Percentiles rank a stretch among this genome's conserved stretches.
Conservation (phyloP, 2,797 vertebrate genomes). For the Melanotaenia maccullochi region DNA sequence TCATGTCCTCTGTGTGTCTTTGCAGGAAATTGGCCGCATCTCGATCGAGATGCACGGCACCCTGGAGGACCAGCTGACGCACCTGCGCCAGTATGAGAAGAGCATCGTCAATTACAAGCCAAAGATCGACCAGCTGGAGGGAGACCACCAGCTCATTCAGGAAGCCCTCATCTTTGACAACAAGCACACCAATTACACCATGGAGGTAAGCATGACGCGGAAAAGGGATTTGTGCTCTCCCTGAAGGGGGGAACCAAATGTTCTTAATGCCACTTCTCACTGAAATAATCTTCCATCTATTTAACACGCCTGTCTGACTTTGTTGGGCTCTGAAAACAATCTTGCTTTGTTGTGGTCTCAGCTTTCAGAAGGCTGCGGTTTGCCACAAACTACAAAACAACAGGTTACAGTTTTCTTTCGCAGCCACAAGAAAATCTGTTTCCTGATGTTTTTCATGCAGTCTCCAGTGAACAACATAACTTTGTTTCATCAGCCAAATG, state of each 20-base stretch:
- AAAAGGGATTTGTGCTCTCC: neutral
- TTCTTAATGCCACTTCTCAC: neutral
- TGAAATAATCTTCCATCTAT: neutral
- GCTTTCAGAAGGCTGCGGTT: slow-evolving; percentile 3
- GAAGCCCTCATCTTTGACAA: slow-evolving; percentile 98
- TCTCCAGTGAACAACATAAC: slow-evolving; percentile 15
- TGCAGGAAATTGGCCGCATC: slow-evolving; percentile 95
- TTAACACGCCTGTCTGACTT: neutral
- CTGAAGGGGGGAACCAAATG: neutral
- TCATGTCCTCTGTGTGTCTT: neutral
- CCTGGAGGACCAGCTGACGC: slow-evolving; percentile 94
- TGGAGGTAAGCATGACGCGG: slow-evolving; percentile 86
- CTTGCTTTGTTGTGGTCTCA: neutral
- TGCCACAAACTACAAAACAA: slow-evolving; percentile 16
- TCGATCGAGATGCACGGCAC: slow-evolving; percentile 99
- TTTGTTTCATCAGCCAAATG: slow-evolving; percentile 18
- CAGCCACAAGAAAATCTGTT: slow-evolving; percentile 12
- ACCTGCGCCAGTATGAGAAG: slow-evolving; percentile 95
- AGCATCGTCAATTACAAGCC: slow-evolving; percentile 98
- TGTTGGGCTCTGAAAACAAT: neutral
- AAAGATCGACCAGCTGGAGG: slow-evolving; percentile 98
- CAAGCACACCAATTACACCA: slow-evolving; percentile 99
- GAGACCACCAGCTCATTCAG: slow-evolving; percentile 96
- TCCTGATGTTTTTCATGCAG: slow-evolving; percentile 2
- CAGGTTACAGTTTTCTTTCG: neutral